These are phyloP conservation scores for Ptychadena robeensis DNA, from an alignment of 2,797 vertebrate species.

Conservation along the genomic window DNA sequence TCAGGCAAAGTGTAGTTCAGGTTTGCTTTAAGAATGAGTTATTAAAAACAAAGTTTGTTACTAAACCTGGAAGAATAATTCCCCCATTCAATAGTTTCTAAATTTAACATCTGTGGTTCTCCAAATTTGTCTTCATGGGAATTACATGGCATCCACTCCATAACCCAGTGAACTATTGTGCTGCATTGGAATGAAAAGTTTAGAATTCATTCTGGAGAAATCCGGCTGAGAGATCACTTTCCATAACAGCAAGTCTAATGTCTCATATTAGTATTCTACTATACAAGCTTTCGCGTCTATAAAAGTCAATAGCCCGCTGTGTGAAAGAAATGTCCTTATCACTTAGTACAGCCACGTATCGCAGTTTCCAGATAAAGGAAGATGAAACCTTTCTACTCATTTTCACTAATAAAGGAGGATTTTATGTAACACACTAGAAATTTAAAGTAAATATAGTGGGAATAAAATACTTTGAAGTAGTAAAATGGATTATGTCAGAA, in stretches of 20 bases:
- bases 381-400: not conserved
- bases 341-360: not conserved
- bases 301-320: not conserved
- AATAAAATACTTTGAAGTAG: too few relatives aligned
- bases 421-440: too few relatives aligned
- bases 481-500: not conserved
- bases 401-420: not conserved
- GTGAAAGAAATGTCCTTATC: not conserved
- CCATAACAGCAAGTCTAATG: conserved; percentile 19
- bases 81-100: conserved; percentile 40
- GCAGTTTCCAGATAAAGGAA: not conserved
- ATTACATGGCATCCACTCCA: conserved; percentile 20
- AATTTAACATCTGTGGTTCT: conserved; percentile 38
- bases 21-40: too few relatives aligned
- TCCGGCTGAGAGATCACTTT: conserved; percentile 8
- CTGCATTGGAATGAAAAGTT: conserved; percentile 41
- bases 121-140: conserved; percentile 28
- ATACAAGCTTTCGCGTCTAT: not conserved
- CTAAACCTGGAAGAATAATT: conserved; percentile 30
- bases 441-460: not conserved
- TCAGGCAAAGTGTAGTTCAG: not conserved
- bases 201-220: conserved; percentile 34
- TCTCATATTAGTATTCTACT: conserved; percentile 15
- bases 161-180: conserved; percentile 47
- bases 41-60: too few relatives aligned